Conservation (phyloP, 1,140 invertebrate genomes). For the Tetramorium parvispinum region DNA sequence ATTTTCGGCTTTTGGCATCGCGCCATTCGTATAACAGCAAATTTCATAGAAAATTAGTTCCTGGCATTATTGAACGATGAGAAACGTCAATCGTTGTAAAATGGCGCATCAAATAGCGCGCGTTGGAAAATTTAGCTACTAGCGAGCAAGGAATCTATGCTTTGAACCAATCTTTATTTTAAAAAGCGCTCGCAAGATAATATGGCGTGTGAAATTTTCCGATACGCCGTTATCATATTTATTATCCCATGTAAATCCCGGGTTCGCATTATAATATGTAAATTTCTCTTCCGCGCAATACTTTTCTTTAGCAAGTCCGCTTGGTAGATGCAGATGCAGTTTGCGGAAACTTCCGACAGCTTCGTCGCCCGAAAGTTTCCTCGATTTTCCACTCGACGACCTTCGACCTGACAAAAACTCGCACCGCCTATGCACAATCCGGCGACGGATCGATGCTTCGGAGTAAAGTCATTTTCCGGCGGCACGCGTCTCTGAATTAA, state of each 20-base stretch:
- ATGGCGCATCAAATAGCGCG: background rate
- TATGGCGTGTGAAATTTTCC: constrained; percentile 28
- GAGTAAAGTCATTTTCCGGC: constrained; percentile 55
- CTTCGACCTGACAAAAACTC: constrained; percentile 44
- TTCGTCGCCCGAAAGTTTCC: constrained; percentile 52
- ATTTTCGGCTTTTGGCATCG: background rate
- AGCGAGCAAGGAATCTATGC: background rate
- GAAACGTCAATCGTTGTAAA: background rate
- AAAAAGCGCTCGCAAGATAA: constrained; percentile 12
- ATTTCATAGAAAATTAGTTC: constrained; percentile 13
- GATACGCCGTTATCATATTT: constrained; percentile 55
- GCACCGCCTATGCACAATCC: constrained; percentile 38
- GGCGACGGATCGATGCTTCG: constrained; percentile 35
- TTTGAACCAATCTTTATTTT: background rate
- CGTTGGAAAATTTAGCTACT: background rate
- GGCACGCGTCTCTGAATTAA: constrained; percentile 50
- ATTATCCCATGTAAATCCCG: constrained; percentile 56
- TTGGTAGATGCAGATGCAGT: constrained; percentile 47
- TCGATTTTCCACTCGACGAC: constrained; percentile 60
- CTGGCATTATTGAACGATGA: background rate
- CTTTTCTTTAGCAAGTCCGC: constrained; percentile 54
- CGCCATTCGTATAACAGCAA: background rate
- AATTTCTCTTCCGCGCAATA: constrained; percentile 47
- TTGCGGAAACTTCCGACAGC: constrained; percentile 54
- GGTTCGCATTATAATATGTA: constrained; percentile 54